Evolutionary conservation across 1,140 invertebrate genomes (phyloP).

Genomic region (Ptiloglossa arizonensis): DNA sequence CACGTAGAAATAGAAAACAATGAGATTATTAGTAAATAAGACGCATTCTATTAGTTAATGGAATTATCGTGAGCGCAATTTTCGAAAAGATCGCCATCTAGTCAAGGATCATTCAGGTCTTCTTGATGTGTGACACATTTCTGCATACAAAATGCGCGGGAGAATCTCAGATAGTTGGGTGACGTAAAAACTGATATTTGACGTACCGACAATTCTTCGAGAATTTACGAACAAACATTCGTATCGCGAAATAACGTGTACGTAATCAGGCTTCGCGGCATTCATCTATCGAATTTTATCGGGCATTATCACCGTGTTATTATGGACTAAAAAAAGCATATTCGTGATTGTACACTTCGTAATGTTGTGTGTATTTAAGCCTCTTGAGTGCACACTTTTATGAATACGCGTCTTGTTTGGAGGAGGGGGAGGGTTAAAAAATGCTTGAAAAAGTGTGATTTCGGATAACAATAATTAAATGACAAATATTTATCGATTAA

Average conservation of each 20-base stretch:
- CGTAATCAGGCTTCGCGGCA: constrained; percentile 23
- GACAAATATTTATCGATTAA: neutral
- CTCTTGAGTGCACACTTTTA: constrained; percentile 33
- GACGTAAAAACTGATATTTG: constrained; percentile 33
- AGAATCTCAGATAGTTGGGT: constrained; percentile 41
- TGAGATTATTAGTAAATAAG: constrained; percentile 52
- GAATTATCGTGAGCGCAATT: constrained; percentile 39
- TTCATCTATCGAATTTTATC: constrained; percentile 43
- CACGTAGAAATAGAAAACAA: constrained; percentile 40
- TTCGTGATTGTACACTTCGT: constrained; percentile 12
- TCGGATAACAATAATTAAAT: neutral
- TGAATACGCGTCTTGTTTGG: neutral
- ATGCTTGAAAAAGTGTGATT: neutral
- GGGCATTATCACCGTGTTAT: constrained; percentile 34
- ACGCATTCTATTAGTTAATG: constrained; percentile 34
- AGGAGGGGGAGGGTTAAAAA: neutral
- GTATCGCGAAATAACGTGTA: neutral
- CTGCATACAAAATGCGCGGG: constrained; percentile 6
- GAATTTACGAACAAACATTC: neutral
- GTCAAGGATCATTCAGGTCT: constrained; percentile 41
- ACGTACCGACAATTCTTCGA: constrained; percentile 1
- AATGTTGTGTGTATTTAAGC: constrained; percentile 20
- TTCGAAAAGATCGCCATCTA: constrained; percentile 53
- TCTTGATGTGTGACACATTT: constrained; percentile 21
- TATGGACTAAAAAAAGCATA: neutral